Evolutionary conservation across 2,113 vertebrate genomes (phyloP).

Genomic region (Spea multiplicata): DNA sequence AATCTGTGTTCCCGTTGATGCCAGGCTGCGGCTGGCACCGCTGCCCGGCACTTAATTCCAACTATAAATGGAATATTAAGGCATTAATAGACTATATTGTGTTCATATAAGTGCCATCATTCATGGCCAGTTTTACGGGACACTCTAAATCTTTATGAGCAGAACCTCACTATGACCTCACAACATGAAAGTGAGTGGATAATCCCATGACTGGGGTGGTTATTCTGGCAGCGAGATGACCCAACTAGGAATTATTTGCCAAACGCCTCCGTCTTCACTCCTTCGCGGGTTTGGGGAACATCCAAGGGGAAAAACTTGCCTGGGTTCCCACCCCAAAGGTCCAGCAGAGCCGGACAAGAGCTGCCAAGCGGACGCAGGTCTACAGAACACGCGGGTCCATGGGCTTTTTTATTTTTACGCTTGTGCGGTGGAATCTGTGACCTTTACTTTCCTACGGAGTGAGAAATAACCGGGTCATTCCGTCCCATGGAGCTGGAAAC

Average conservation of each 20-base stretch:
- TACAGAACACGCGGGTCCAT: not conserved
- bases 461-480: not conserved
- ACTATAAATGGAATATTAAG: constrained; percentile 1
- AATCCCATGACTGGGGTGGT: not conserved
- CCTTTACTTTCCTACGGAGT: not conserved
- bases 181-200: not conserved
- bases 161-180: not conserved
- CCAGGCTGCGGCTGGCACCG: not conserved
- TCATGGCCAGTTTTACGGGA: not conserved
- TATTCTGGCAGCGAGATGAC: not conserved
- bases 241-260: not conserved
- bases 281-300: not conserved
- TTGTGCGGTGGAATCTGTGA: not conserved
- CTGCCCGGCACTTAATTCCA: not conserved
- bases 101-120: not conserved
- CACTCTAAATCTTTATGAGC: not conserved
- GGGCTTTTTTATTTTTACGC: not conserved
- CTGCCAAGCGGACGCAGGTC: not conserved
- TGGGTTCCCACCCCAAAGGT: not conserved
- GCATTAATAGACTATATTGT: not conserved
- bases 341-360: not conserved
- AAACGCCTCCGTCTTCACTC: not conserved
- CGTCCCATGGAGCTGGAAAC: not conserved
- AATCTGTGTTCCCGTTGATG: not conserved
- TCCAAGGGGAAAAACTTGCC: not conserved